Evolutionary conservation across 1,140 invertebrate species (phyloP).

Genomic region (Amyelois transitella): DNA sequence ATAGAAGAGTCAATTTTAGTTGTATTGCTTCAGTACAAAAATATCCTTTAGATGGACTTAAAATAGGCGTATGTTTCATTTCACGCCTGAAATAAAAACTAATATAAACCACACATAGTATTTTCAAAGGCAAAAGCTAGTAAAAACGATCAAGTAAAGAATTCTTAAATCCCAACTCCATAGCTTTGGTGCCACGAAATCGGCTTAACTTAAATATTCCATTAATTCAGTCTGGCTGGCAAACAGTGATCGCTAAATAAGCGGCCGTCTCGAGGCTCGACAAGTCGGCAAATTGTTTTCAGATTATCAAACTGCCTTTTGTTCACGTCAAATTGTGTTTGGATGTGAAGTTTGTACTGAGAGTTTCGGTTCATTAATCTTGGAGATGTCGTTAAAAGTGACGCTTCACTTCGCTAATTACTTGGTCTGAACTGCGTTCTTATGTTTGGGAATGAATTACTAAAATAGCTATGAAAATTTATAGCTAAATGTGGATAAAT

Average conservation of each 20-base stretch:
- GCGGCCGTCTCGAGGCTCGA: conserved; percentile 23
- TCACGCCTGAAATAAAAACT: no score
- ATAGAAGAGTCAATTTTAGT: no score
- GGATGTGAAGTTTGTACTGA: conserved; percentile 11
- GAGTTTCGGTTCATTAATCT: neutral
- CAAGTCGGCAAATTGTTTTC: conserved; percentile 24
- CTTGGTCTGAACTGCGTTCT: neutral
- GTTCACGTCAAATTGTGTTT: conserved; percentile 34
- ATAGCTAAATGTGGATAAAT: no score
- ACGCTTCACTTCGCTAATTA: no score
- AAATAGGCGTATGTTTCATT: no score
- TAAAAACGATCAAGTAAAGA: no score
- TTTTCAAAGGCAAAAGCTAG: no score
- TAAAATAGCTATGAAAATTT: no score
- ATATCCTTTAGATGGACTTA: no score
- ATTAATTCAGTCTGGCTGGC: conserved; percentile 44
- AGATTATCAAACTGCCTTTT: conserved; percentile 38
- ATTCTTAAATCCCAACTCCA: neutral
- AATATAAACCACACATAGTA: conserved; percentile 6
- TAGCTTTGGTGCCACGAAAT: conserved; percentile 16
- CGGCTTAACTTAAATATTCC: conserved; percentile 49
- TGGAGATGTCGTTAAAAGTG: neutral
- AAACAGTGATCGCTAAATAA: conserved; percentile 52
- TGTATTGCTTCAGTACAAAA: no score
- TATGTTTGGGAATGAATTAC: no score